Base-by-base conservation (phyloP, 92 coral and sea anemone genomes). In the Palythoa grandis region DNA sequence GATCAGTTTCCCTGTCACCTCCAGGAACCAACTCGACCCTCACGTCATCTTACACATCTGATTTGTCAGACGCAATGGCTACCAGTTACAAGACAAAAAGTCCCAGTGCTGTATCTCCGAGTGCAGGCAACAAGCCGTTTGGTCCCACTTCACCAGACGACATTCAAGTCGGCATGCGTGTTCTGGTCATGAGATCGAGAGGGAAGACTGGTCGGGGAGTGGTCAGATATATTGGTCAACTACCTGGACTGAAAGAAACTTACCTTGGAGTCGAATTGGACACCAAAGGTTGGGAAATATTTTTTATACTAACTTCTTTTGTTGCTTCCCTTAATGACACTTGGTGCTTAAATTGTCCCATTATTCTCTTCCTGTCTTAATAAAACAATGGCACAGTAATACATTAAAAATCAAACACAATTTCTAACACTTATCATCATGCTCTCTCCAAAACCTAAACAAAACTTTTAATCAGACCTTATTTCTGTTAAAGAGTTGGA, bases 231-330 rank as follows among this genome's bases (percentile, higher is more conserved):
- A 88, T 94, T 13, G 98, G 98, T 7, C 56, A 48, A 22, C 74
- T 96, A 43, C 95, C 96, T 35, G 90, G 88, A 38, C 91, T 89
- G 63, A 52, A 17, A 20, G 95, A 92, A 43, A 58, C 88, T 60
- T 96, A 91, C 39, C 65, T 96, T 38, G 98, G 98, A 61, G 87
- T 96, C 25, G 98, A 96, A 83, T 93, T 96, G 75, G 89, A 87
- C 25, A 74, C 47, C 25, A 68, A 61, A 24, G 92, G 96, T 93
- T 56, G 47, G 88, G 10, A 29, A 29, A 29, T 29, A 29, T 29
- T 29, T 29, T 29, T 29, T 29, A 29, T 29, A 29, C 35, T 24
- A 47, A 20, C 38, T 22, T 53, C 12, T 37, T 24, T 29, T 29
- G 35, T 29, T 29, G 35, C 35, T 29, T 29, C 35, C 35, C 35